Evolutionary conservation across 2,888 invertebrate species (phyloP), one percentile per base, ranked within the genome.

Genomic region (Pediacus dermestoides): DNA sequence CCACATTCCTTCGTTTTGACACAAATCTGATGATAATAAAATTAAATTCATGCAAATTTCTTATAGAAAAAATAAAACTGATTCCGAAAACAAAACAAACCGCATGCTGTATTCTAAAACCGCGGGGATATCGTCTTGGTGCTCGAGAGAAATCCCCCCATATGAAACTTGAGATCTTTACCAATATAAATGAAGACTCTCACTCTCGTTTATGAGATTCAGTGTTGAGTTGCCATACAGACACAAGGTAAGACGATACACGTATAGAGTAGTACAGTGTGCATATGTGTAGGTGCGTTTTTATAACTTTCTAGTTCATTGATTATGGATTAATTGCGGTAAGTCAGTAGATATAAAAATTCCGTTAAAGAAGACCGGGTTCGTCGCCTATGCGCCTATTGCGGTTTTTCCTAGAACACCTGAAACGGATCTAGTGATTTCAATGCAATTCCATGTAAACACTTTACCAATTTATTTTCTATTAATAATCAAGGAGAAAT

Each of bases 151-250:
- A 28, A 44, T 44, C 44, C 44, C 48, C 44, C 40, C 47, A 30
- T 34, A 30, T 21, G 37, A 30, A 37, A 33, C 47, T 34, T 39
- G 38, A 42, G 39, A 37, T 44, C 44, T 47, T 44, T n/a, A n/a
- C 42, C 44, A 39, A 42, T 48, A 48, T 48, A 48, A 54, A 54
- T 49, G 50, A 52, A 40, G 48, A 49, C 46, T 50, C 52, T 51
- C 50, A 43, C 50, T 54, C 52, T 55, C 48, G 38, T 33, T 41
- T 33, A 33, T 33, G 47, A 52, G 53, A 55, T 57, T 57, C 50
- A 48, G 49, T 51, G 46, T 53, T 44, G 39, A 43, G 50, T 48
- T 48, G 49, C 48, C 46, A 50, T 50, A 42, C 44, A n/a, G n/a
- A 43, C 31, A 41, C 46, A 53, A 53, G 53, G 53, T 50, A 53